Base-by-base conservation (phyloP, 1,140 invertebrate species). In the Tetranychus urticae region DNA sequence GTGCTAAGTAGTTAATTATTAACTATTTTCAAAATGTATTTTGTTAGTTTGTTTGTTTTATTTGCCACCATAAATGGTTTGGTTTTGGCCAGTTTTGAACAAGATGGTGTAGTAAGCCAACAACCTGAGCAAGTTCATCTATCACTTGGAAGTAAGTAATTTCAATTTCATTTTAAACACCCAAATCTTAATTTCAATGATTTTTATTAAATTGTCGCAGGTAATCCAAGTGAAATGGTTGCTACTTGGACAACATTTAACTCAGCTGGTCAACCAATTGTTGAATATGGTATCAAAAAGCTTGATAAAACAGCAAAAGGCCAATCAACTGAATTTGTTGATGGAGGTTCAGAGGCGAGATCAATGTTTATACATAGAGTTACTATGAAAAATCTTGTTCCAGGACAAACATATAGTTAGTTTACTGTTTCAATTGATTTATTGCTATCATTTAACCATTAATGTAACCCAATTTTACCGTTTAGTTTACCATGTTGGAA, bases 171-270 rank as follows among this genome's bases (percentile, higher is more conserved):
- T 37, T 23, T 56, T 36, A 14, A 6, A 37, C 14, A 14, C 12
- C 4, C 0, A 56, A 37, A 1, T 37, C 8, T 35, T 36, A 6
- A 13, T 2, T 23, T 23, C 5, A 52, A 2, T 47, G 13, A 2
- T 3, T 8, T 47, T 47, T n/a, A 3, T 8, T 47, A 12, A 12
- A 3, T 74, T 73, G 55, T 37, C 14, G 8, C 61, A 82, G 82
- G 80, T 63, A 74, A 74, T 64, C 74, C 79, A 33, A 76, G 74
- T 64, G 77, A 86, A 65, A 84, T 89, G 71, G 77, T 87, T 48
- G 82, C 93, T 23, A 93, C 88, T 59, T 96, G 90, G 90, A 83
- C 81, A 1, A 94, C 90, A 39, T 78, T 79, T 64, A 77, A 81
- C 66, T 71, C 81, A 65, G 82, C 88, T 3, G 66, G 76, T 37